Evolutionary conservation across 2,888 invertebrate species (phyloP).

Genomic region (Rhopalosiphum nymphaeae): DNA sequence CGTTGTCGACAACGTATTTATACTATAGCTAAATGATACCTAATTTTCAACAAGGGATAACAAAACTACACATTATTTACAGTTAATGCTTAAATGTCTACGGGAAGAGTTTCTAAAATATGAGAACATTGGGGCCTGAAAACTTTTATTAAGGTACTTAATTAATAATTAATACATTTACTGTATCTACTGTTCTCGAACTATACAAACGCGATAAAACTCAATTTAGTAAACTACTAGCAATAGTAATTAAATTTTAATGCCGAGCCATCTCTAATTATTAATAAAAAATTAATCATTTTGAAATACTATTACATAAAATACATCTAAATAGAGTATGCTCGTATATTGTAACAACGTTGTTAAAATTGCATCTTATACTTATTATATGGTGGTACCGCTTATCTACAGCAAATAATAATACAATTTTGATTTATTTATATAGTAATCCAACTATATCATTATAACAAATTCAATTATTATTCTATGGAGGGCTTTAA

Average conservation of each 20-base stretch:
- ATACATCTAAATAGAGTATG: background rate
- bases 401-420: background rate
- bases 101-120: background rate
- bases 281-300: background rate
- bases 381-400: background rate
- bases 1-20: too few species aligned
- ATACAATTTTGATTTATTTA: background rate
- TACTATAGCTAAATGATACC: too few species aligned
- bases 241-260: too few species aligned
- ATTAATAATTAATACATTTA: background rate
- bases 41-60: too few species aligned
- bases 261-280: background rate
- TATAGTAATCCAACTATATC: too few species aligned
- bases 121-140: background rate
- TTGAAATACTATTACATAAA: background rate
- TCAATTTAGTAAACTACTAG: background rate
- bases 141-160: background rate
- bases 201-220: background rate
- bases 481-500: background rate
- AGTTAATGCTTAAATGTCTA: too few species aligned
- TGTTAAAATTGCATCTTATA: background rate
- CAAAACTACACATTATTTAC: too few species aligned
- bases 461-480: background rate
- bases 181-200: background rate
- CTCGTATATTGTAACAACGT: background rate